Evolutionary conservation across 2,113 vertebrate species (phyloP).

Genomic region (cattle (Bos taurus)): DNA sequence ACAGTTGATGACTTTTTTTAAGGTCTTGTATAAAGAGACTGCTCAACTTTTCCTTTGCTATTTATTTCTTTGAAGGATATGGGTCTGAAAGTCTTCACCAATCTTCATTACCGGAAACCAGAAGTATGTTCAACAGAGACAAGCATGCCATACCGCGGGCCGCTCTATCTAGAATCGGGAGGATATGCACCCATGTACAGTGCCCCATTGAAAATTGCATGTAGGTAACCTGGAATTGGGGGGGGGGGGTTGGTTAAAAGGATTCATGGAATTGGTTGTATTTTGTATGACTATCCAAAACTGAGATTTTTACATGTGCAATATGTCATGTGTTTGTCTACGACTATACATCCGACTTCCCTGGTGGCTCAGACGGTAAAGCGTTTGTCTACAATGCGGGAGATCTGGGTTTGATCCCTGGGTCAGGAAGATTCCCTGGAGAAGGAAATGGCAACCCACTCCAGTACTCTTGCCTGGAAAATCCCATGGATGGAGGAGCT

Average conservation of each 20-base stretch:
- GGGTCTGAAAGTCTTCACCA: constrained; percentile 84
- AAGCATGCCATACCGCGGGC: accelerated
- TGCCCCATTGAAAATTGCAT: neutral
- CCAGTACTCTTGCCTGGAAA: no score
- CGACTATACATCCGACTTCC: neutral
- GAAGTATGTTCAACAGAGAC: constrained; percentile 60
- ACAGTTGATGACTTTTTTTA: neutral
- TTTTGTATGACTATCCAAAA: neutral
- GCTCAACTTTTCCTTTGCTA: neutral
- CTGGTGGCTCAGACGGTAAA: no score
- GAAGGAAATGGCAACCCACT: no score
- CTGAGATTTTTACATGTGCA: neutral
- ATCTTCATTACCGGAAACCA: constrained; percentile 73
- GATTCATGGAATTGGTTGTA: neutral
- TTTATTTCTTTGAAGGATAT: constrained; percentile 77
- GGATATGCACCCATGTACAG: neutral
- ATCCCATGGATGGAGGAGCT: no score
- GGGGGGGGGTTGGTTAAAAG: neutral
- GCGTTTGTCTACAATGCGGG: no score
- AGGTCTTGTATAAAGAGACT: neutral
- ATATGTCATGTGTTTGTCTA: neutral
- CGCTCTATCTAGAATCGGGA: neutral
- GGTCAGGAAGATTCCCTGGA: no score
- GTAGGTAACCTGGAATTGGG: constrained; percentile 14
- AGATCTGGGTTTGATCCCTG: no score